These are phyloP conservation scores for Amblyjoppa proteus DNA, from an alignment of 2,888 invertebrate species.

Conservation along the genomic window DNA sequence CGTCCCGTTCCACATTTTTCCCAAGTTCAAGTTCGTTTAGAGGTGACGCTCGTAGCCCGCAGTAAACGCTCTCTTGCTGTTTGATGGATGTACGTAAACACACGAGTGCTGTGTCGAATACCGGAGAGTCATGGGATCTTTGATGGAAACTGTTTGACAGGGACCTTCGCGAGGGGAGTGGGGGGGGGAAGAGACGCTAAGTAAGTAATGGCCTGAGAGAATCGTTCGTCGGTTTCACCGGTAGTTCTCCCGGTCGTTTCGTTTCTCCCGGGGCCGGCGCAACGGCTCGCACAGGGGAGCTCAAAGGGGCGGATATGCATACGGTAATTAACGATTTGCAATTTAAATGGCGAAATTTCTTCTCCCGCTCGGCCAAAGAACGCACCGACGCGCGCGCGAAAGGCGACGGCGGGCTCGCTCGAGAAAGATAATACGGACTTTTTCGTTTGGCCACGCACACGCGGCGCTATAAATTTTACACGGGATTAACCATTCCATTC, in stretches of 20 bases:
- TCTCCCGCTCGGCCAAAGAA: slow-evolving; percentile 26
- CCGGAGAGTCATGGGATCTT: slow-evolving; percentile 49
- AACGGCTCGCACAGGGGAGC: slow-evolving; percentile 52
- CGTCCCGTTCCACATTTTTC: slow-evolving; percentile 72
- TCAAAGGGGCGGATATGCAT: slow-evolving; percentile 74
- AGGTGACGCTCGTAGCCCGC: slow-evolving; percentile 64
- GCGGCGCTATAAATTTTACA: neutral
- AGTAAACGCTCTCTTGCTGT: slow-evolving; percentile 35
- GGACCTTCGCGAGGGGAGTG: slow-evolving; percentile 4
- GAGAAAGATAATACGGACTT: slow-evolving; percentile 15
- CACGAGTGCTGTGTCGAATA: slow-evolving; percentile 14
- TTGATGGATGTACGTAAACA: neutral
- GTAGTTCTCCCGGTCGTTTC: slow-evolving; percentile 30
- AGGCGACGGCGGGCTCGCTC: slow-evolving; percentile 1
- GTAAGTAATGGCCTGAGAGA: slow-evolving; percentile 72
- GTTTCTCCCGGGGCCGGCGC: slow-evolving; percentile 28
- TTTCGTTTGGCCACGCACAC: neutral
- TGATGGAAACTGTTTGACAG: slow-evolving; percentile 45
- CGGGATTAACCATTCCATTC: slow-evolving; percentile 21
- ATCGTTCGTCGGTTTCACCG: slow-evolving; percentile 67
- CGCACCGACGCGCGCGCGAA: slow-evolving; percentile 22
- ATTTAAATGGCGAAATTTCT: slow-evolving; percentile 71
- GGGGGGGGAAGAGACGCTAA: slow-evolving; percentile 38
- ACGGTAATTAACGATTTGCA: slow-evolving; percentile 76
- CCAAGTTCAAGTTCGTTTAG: slow-evolving; percentile 78